These are phyloP conservation scores for Pteruthius melanotis DNA, from an alignment of 2,113 vertebrate genomes.

Conservation along the genomic window DNA sequence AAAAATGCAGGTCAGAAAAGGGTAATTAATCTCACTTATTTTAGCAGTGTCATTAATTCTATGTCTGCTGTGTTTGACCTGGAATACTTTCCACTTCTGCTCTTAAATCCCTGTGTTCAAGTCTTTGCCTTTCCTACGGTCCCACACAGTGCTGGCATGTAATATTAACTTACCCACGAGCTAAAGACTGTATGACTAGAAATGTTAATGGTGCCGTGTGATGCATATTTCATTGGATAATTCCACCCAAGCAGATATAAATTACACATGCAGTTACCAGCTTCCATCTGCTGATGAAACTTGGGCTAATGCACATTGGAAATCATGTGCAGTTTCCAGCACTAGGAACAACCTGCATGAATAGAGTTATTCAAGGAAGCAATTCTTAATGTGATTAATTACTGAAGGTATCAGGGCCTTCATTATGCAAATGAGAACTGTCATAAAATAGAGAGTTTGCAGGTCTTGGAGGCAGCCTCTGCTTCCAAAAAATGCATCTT, in stretches of 20 bases:
- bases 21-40: not conserved
- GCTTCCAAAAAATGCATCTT: constrained; percentile 20
- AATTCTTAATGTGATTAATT: constrained; percentile 65
- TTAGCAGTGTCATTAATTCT: constrained; percentile 35
- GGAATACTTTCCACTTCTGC: constrained; percentile 19
- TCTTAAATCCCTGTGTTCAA: not conserved
- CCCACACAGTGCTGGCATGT: not conserved
- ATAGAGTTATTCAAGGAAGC: constrained; percentile 50
- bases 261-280: constrained; percentile 61
- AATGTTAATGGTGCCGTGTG: not conserved
- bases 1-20: not conserved
- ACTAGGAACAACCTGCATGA: constrained; percentile 35
- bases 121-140: not conserved
- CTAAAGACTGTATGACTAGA: constrained; percentile 26
- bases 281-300: constrained; percentile 66
- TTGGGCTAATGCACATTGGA: constrained; percentile 36
- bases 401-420: constrained; percentile 45
- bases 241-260: constrained; percentile 62
- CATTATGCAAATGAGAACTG: constrained; percentile 62
- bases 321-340: constrained; percentile 45
- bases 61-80: constrained; percentile 10
- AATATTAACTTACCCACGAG: constrained; percentile 15
- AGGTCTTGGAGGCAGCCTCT: constrained; percentile 4
- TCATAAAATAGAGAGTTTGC: constrained; percentile 39
- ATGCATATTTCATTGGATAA: constrained; percentile 64